Percentiles rank a stretch among this genome's conserved stretches.
Conservation (phyloP, 2,888 invertebrate species). For the Ceramica pisi region DNA sequence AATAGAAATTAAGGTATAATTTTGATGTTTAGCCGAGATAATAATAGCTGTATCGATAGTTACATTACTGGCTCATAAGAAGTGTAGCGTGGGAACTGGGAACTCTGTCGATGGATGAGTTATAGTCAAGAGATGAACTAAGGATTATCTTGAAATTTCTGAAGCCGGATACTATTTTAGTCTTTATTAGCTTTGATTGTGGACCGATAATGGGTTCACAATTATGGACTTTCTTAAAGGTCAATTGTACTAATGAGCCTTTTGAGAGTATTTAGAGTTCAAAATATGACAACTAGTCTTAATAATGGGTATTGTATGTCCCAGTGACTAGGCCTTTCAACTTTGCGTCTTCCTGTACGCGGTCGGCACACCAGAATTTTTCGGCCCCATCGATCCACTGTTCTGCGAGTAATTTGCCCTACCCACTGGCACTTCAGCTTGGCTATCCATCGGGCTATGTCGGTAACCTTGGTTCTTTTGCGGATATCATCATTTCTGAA, state of each 20-base stretch:
- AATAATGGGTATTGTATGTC: background rate
- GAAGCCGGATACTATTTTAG: slow-evolving; percentile 55
- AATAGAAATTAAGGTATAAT: slow-evolving; percentile 76
- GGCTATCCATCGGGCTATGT: too few relatives aligned
- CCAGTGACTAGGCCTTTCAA: background rate
- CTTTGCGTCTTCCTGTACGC: too few relatives aligned
- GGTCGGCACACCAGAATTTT: too few relatives aligned
- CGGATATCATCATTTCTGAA: too few relatives aligned
- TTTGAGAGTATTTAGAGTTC: background rate
- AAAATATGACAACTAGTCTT: background rate
- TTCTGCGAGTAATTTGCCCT: too few relatives aligned
- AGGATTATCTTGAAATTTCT: slow-evolving; percentile 62
- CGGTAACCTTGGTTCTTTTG: too few relatives aligned
- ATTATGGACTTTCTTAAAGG: slow-evolving; percentile 36
- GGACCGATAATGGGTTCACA: slow-evolving; percentile 33
- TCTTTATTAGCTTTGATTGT: slow-evolving; percentile 62
- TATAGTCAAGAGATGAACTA: slow-evolving; percentile 79
- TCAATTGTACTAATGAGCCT: slow-evolving; percentile 31
- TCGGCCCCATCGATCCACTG: too few relatives aligned
- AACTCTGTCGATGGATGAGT: slow-evolving; percentile 85
- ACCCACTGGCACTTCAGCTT: too few relatives aligned
- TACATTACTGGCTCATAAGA: slow-evolving; percentile 86
- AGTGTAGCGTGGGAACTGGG: slow-evolving; percentile 90
- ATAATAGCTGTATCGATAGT: slow-evolving; percentile 87
- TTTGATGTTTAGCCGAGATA: slow-evolving; percentile 70